Evolutionary conservation across 1,140 invertebrate species (phyloP), one percentile per base, ranked within the genome.

Genomic region (Rhopalosiphum padi): DNA sequence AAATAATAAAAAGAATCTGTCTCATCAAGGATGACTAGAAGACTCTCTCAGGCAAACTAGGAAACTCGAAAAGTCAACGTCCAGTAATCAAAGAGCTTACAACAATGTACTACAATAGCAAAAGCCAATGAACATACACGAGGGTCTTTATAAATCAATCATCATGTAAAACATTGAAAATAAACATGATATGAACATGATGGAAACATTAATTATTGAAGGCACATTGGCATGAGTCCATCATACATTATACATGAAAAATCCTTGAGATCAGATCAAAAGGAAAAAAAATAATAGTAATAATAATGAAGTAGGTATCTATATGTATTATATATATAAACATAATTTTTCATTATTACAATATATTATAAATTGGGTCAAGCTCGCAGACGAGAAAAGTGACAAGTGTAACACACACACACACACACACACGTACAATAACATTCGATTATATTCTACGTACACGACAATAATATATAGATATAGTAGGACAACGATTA

Each of bases 251-350:
- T 25, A 55, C n/a, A 41, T 18, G 0, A n/a, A n/a, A 18, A 23
- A 89, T 89, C 88, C 88, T 89, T 89, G 88, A 55, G 51, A 37
- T 9, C 18, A 25, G 35, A 89, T 55, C 88, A 89, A 89, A 89
- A 55, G 48, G 22, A 89, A 55, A 89, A 77, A 87, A 77, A 51
- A 48, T 48, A n/a, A 88, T 88, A 88, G 51, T 89, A 88, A 37
- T 55, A 37, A 89, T 53, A 89, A 88, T 30, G 86, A 23, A 25
- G 4, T 85, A 43, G 83, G 37, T 30, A 85, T 22, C 15, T 46
- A 86, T 46, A 88, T 37, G 25, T 60, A 25, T 30, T 43, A 43
- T 43, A 60, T 68, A 9, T 18, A 51, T 51, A 46, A 46, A 46
- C 7, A 60, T 25, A 30, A 68, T 77, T n/a, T 18, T 77, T 77